A percentile compares a stretch with the other conserved stretches of the same genome.
These are phyloP conservation scores for Vulpes vulpes DNA, from an alignment of 2,113 vertebrate genomes.

Conservation along the genomic window DNA sequence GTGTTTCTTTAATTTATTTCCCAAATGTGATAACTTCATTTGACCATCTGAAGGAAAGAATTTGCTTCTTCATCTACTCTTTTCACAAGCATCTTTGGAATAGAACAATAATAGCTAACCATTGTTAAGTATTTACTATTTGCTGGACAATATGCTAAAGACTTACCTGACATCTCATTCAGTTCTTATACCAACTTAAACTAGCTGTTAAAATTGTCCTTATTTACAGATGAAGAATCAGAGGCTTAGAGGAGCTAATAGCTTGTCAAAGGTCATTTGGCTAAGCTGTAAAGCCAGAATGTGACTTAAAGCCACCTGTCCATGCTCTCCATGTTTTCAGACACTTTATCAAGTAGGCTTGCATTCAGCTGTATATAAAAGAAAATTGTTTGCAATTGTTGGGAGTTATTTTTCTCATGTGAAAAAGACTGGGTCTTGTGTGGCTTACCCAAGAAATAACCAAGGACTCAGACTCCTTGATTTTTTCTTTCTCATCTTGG, in stretches of 20 bases:
- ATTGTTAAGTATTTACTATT: not conserved
- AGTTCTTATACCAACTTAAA: not conserved
- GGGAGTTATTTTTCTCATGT: not conserved
- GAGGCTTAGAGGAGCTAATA: not conserved
- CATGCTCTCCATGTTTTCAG: not conserved
- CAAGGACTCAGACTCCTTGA: not conserved
- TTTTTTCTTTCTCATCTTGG: not conserved
- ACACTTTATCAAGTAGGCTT: not conserved
- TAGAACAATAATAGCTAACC: not conserved
- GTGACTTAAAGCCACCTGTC: not conserved
- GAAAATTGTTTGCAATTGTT: not conserved
- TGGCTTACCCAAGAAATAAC: not conserved
- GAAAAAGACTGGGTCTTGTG: not conserved
- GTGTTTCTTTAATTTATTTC: slow-evolving; percentile 50
- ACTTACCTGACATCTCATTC: not conserved
- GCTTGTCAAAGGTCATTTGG: not conserved
- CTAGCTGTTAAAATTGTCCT: not conserved
- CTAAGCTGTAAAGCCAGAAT: not conserved
- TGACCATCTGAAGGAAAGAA: not conserved
- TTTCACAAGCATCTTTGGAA: slow-evolving; percentile 44
- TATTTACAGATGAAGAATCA: not conserved
- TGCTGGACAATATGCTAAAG: not conserved
- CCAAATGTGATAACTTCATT: slow-evolving; percentile 12
- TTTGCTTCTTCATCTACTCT: not conserved
- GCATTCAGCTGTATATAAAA: not conserved